Percentiles rank a stretch among this genome's conserved stretches.
These are phyloP conservation scores for Cnemophilus loriae DNA, from an alignment of 2,113 vertebrate genomes.

Conservation along the genomic window DNA sequence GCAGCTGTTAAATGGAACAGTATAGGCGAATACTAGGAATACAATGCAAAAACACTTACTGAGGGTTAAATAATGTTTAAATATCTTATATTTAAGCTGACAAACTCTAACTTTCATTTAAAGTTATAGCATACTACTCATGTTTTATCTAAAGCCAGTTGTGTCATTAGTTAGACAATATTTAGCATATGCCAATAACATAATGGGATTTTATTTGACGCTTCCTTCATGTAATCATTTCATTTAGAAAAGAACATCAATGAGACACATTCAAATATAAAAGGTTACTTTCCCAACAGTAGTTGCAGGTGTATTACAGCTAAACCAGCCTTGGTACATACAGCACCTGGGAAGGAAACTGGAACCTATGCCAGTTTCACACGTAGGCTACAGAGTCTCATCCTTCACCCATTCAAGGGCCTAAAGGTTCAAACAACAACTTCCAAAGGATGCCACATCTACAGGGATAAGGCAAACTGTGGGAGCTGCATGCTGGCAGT, in stretches of 20 bases:
- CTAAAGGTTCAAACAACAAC: neutral
- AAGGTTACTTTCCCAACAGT: neutral
- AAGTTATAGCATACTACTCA: neutral
- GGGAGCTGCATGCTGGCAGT: rapidly evolving
- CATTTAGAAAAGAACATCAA: neutral
- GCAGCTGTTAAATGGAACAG: neutral
- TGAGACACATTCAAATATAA: neutral
- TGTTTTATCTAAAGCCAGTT: neutral
- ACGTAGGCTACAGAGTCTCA: rapidly evolving
- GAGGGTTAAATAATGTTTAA: neutral
- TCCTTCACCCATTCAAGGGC: neutral
- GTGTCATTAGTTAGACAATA: neutral
- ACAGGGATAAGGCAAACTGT: neutral
- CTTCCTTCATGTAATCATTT: neutral
- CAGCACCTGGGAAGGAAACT: rapidly evolving
- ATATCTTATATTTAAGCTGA: neutral
- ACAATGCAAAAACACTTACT: neutral
- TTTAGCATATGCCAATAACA: neutral
- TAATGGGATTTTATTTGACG: neutral
- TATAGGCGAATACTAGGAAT: neutral
- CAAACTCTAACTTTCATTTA: neutral
- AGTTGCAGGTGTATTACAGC: neutral
- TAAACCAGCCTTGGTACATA: neutral
- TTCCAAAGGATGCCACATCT: neutral
- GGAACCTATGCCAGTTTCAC: neutral